phyloP scores from a whole-genome alignment of 2,113 vertebrate genomes.

The rat (Rattus norvegicus) region DNA sequence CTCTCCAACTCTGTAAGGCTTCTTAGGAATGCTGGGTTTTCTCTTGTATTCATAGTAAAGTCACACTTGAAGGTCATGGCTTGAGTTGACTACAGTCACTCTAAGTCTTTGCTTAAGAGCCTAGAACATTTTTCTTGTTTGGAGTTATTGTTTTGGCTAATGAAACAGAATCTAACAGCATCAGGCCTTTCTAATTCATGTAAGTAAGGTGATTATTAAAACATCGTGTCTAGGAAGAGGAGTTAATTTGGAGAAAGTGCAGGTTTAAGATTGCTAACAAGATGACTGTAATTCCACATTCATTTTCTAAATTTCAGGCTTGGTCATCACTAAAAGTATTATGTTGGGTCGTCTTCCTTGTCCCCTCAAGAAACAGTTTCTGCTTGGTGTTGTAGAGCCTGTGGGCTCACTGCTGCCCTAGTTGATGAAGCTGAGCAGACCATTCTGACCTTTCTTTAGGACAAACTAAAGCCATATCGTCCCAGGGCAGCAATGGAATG shows the following conservation, averaged over 20 bases:
- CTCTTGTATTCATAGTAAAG: not conserved
- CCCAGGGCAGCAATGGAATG: not conserved
- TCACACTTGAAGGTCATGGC: not conserved
- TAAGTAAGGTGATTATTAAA: conserved; percentile 66
- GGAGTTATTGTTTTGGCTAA: conserved; percentile 56
- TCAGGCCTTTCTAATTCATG: conserved; percentile 45
- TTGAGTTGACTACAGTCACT: not conserved
- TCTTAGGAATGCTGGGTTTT: conserved; percentile 26
- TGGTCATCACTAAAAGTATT: conserved; percentile 39
- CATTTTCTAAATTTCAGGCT: conserved; percentile 56
- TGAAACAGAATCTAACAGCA: conserved; percentile 55
- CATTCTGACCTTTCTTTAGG: not conserved
- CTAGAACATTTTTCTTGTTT: not conserved
- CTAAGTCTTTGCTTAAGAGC: conserved; percentile 20
- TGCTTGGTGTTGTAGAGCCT: not conserved
- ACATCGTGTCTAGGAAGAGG: conserved; percentile 51
- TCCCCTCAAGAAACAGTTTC: not conserved
- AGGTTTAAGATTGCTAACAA: conserved; percentile 49
- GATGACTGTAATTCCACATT: conserved; percentile 44
- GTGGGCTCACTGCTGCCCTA: not conserved
- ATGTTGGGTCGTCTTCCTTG: conserved; percentile 10
- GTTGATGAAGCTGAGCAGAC: not conserved
- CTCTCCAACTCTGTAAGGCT: not conserved
- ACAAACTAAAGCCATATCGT: not conserved
- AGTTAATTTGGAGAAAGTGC: conserved; percentile 71